Base-by-base conservation (phyloP, 1,140 invertebrate genomes). In the Macrostomum lignano region DNA sequence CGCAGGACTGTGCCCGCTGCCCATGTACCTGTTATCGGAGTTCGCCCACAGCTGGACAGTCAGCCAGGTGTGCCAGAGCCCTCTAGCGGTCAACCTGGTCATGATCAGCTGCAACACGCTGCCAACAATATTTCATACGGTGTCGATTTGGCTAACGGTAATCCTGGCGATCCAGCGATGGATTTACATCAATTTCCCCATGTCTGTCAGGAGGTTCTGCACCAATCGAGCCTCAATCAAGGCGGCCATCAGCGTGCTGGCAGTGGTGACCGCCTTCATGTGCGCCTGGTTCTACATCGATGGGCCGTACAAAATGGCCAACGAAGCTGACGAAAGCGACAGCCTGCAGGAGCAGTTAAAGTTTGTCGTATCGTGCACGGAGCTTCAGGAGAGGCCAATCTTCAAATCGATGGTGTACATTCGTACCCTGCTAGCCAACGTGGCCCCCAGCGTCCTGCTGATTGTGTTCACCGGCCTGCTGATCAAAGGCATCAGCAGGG, bases 151-250 rank as follows among this genome's bases (percentile, higher is more conserved):
- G 74, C 55, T 77, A 38, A 77, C 74, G 0, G 48, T 77, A 28
- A 69, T 71, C 1, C 54, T 78, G 19, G 74, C 74, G 2, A 69
- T 74, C 2, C 74, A 78, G 56, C 29, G 52, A 33, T 82, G 81
- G 55, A 77, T 82, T 38, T 82, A 79, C 55, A 74, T 82, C 0
- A 82, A 77, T 45, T 75, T 81, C 51, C 73, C 74, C 2, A 70
- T 73, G 1, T 65, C 72, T 36, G 76, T 77, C 0, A 34, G 63
- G 67, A 38, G 72, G 67, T 15, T 62, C 73, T 78, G 74, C 50
- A 78, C 73, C 0, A 68, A 75, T 64, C 68, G 71, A 0, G 61
- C 67, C 1, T 73, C 76, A 3, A 67, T 67, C 42, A 74, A 76
- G 32, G 66, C 66, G 6, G 42, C 72, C 19, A 50, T 67, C 3